Evolutionary conservation across 2,797 vertebrate genomes (phyloP).

Genomic region (Danionella dracula): DNA sequence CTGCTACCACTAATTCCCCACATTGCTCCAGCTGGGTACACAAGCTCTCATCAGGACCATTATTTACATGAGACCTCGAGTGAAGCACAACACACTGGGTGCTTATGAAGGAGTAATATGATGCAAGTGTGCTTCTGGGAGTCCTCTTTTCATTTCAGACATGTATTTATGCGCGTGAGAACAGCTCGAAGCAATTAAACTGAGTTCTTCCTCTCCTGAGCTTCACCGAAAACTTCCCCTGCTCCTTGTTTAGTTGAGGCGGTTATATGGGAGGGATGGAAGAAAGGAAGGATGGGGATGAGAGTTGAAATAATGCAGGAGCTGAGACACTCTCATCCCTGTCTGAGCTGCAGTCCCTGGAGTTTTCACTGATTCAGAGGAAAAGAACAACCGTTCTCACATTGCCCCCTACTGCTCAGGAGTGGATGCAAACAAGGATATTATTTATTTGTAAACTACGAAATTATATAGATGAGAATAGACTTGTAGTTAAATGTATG

Average conservation of each 20-base stretch:
- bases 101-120: background rate
- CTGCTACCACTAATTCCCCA: background rate
- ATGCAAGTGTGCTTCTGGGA: slow-evolving; percentile 23
- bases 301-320: slow-evolving; percentile 13
- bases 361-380: slow-evolving; percentile 7
- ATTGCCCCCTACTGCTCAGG: slow-evolving; percentile 68
- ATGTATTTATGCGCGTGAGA: slow-evolving; percentile 25
- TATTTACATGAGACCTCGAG: background rate
- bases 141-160: background rate
- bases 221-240: slow-evolving; percentile 31
- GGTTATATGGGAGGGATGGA: slow-evolving; percentile 6
- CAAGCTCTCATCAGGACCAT: background rate
- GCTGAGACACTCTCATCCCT: slow-evolving; percentile 12
- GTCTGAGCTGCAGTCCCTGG: slow-evolving; percentile 16
- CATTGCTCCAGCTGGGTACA: background rate
- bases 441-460: background rate
- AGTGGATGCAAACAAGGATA: slow-evolving; percentile 36
- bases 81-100: background rate
- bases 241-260: slow-evolving; percentile 17
- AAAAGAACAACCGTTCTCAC: slow-evolving; percentile 61
- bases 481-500: too few species aligned
- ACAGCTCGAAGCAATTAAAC: slow-evolving; percentile 45
- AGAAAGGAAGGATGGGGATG: slow-evolving; percentile 4
- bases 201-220: slow-evolving; percentile 26
- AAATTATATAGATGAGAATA: too few species aligned